These are phyloP conservation scores for Sarcoramphus papa DNA, from an alignment of 2,797 vertebrate species.

Conservation along the genomic window DNA sequence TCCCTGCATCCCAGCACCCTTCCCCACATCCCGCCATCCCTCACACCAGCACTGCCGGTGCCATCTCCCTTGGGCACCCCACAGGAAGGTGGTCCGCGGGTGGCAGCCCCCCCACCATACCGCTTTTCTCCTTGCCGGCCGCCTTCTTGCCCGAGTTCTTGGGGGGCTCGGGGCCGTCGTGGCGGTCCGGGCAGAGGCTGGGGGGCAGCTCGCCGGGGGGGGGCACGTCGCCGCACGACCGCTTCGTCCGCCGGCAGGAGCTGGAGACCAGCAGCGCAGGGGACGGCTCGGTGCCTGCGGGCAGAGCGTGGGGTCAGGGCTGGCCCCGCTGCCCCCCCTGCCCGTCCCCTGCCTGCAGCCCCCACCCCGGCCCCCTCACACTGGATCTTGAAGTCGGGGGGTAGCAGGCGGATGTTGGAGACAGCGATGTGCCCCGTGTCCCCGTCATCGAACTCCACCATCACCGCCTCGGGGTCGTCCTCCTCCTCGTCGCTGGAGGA, in stretches of 20 bases:
- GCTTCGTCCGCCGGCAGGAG: conserved; percentile 74
- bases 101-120: conserved; percentile 52
- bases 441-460: conserved; percentile 96
- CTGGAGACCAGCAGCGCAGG: conserved; percentile 80
- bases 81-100: accelerated
- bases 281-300: conserved; percentile 83
- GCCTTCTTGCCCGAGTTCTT: conserved; percentile 72
- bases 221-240: conserved; percentile 70
- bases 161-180: conserved; percentile 49
- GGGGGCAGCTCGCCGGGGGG: conserved; percentile 68
- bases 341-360: accelerated
- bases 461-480: conserved; percentile 82
- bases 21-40: neutral
- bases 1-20: no score
- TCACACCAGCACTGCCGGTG: accelerated
- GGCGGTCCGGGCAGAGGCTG: conserved; percentile 72
- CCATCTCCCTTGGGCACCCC: neutral
- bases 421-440: conserved; percentile 91
- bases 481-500: conserved; percentile 79
- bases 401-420: conserved; percentile 90
- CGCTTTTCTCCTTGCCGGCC: conserved; percentile 81
- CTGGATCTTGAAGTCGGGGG: conserved; percentile 93
- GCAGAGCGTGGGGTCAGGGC: neutral
- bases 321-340: accelerated
- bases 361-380: conserved; percentile 74